phyloP scores from a whole-genome alignment of 2,888 invertebrate genomes.

The Oscheius onirici region DNA sequence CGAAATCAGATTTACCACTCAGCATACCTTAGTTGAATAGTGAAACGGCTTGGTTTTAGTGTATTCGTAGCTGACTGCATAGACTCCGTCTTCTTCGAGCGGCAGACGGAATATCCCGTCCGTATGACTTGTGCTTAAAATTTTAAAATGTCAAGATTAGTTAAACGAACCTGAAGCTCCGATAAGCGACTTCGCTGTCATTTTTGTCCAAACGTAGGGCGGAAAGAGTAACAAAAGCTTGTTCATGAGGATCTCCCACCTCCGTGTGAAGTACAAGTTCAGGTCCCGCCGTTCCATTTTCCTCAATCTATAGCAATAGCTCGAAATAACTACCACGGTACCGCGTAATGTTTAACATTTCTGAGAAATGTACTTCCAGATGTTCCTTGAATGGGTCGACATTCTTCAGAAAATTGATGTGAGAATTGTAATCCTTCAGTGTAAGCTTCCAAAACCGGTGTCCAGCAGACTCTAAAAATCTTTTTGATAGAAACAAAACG shows the following conservation, averaged over 20 bases:
- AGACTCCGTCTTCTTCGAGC: conserved; percentile 60
- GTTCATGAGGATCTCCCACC: conserved; percentile 36
- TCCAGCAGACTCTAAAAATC: conserved; percentile 65
- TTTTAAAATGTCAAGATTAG: not conserved
- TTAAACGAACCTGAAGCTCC: conserved; percentile 21
- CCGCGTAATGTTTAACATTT: conserved; percentile 46
- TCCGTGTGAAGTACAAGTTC: conserved; percentile 54
- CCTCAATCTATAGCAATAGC: conserved; percentile 12
- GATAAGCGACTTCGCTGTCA: conserved; percentile 30
- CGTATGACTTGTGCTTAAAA: conserved; percentile 52
- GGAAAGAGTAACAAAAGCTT: conserved; percentile 46
- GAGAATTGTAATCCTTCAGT: conserved; percentile 41
- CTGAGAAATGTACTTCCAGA: conserved; percentile 49
- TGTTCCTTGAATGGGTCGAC: conserved; percentile 56
- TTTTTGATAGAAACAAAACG: not conserved
- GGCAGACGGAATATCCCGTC: conserved; percentile 58
- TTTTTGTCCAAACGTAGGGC: conserved; percentile 43
- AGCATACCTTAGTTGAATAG: conserved; percentile 46
- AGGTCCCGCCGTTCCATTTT: not conserved
- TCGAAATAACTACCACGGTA: too few species aligned
- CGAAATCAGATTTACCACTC: not conserved
- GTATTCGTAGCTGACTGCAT: conserved; percentile 67
- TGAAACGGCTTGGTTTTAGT: conserved; percentile 60
- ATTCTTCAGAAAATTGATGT: conserved; percentile 48
- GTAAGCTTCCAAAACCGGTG: conserved; percentile 33